A percentile compares a stretch with the other conserved stretches of the same genome.
Conservation (phyloP, 2,888 invertebrate species). For the Gonocerus acuteangulatus region DNA sequence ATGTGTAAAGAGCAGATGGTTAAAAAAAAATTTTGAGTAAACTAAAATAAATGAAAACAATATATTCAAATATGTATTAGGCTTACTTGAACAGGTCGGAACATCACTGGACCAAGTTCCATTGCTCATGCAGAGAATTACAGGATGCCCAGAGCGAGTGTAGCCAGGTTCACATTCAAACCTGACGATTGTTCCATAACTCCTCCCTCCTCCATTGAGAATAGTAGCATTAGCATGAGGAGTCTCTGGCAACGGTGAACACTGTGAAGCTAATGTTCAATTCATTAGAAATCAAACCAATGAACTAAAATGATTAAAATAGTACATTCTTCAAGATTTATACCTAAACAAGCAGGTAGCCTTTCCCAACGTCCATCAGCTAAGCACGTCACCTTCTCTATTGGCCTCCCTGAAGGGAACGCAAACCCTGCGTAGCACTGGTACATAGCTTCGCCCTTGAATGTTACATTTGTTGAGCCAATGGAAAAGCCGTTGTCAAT, state of each 20-base stretch:
- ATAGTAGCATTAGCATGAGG: conserved; percentile 79
- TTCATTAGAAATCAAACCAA: conserved; percentile 11
- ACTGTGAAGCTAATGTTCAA: conserved; percentile 70
- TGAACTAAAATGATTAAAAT: background rate
- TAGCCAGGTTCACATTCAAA: conserved; percentile 90
- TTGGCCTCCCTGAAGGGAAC: conserved; percentile 78
- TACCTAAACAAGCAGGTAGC: conserved; percentile 80
- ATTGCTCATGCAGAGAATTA: conserved; percentile 88
- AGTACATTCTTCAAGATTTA: conserved; percentile 34
- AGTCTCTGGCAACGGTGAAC: conserved; percentile 76
- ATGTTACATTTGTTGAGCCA: conserved; percentile 91
- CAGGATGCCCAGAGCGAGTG: conserved; percentile 78
- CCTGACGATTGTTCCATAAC: conserved; percentile 86
- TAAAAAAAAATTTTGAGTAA: no score
- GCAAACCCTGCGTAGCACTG: conserved; percentile 95
- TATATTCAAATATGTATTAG: no score
- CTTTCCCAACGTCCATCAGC: conserved; percentile 88
- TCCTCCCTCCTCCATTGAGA: conserved; percentile 81
- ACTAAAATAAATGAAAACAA: no score
- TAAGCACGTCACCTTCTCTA: conserved; percentile 80
- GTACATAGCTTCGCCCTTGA: conserved; percentile 85
- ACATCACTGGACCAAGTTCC: conserved; percentile 91
- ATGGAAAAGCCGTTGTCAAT: conserved; percentile 96
- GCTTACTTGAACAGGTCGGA: conserved; percentile 71
- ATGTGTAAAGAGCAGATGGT: no score